Evolutionary conservation across 2,113 vertebrate species (phyloP), one percentile per base, ranked within the genome.

Genomic region (Pithys albifrons): DNA sequence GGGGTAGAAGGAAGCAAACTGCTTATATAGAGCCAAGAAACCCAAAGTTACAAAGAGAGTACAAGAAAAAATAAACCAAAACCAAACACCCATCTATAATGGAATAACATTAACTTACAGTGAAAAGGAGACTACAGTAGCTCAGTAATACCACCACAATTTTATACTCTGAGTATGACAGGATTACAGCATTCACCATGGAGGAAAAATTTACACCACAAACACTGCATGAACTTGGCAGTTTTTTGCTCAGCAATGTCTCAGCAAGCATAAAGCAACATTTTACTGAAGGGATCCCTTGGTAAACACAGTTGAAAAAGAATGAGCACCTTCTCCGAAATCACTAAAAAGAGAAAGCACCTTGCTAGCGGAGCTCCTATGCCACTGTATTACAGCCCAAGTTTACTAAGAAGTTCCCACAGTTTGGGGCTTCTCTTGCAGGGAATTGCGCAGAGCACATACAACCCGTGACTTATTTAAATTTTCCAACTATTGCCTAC

Each of bases 211-310:
- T 76, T 75, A 90, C 29, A 70, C 39, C 2, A 17, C 31, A 24
- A 81, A 78, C 37, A 52, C 61, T 64, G 92, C 8, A 35, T 1
- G 10, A 22, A 48, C 49, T 31, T 70, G 39, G 28, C 7, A 14
- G 17, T 29, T 91, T 43, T 70, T 45, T 70, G 64, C 81, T 90
- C 39, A 82, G 41, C 83, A 78, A 52, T 7, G 31, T 62, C 91
- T 89, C 90, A 52, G 45, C 64, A 95, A 85, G 87, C n/a, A 51
- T 1, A 37, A 89, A 73, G 2, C 52, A 94, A 67, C 45, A 91
- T 89, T 93, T 92, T 77, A 91, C 86, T 90, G 57, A n/a, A 82
- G 81, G 27, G 58, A 95, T 82, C 71, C 93, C 96, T 86, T 75
- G 67, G 27, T 88, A 91, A 89, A 87, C 59, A 85, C 8, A 46